These are phyloP conservation scores for Panopea generosa DNA, from an alignment of 2,888 invertebrate genomes.

Conservation along the genomic window DNA sequence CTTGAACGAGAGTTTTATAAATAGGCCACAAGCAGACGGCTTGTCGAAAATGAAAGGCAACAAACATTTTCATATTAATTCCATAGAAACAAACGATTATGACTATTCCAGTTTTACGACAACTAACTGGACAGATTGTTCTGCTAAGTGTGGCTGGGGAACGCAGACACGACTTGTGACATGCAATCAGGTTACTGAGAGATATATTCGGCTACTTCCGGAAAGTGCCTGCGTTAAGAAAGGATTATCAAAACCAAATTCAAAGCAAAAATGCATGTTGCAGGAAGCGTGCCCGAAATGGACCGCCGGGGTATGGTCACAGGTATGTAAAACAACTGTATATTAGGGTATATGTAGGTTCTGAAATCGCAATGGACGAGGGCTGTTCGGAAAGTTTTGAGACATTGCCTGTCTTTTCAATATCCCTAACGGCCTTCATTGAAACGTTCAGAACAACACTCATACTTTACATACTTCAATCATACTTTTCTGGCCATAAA, in stretches of 20 bases:
- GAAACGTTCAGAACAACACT: no score
- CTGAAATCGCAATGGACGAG: no score
- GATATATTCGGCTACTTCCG: slow-evolving; percentile 89
- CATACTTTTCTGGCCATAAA: no score
- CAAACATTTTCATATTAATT: slow-evolving; percentile 46
- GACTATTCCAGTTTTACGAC: slow-evolving; percentile 67
- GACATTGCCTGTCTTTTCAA: neutral
- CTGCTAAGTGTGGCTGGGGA: slow-evolving; percentile 92
- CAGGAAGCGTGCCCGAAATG: slow-evolving; percentile 72
- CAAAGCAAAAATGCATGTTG: slow-evolving; percentile 64
- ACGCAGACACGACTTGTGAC: slow-evolving; percentile 90
- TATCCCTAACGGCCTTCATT: neutral
- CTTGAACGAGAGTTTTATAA: slow-evolving; percentile 55
- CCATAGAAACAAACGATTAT: slow-evolving; percentile 39
- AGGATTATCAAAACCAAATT: slow-evolving; percentile 67
- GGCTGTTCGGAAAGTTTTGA: no score
- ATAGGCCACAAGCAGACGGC: slow-evolving; percentile 68
- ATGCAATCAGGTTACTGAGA: slow-evolving; percentile 87
- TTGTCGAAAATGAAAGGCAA: slow-evolving; percentile 49
- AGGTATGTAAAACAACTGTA: slow-evolving; percentile 57
- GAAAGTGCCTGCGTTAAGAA: slow-evolving; percentile 67
- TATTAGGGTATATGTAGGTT: no score
- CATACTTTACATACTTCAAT: no score
- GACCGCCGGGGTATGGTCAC: slow-evolving; percentile 69
- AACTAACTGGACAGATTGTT: slow-evolving; percentile 94